phyloP scores from a whole-genome alignment of 1,140 invertebrate species.

The Glomeris maerens region DNA sequence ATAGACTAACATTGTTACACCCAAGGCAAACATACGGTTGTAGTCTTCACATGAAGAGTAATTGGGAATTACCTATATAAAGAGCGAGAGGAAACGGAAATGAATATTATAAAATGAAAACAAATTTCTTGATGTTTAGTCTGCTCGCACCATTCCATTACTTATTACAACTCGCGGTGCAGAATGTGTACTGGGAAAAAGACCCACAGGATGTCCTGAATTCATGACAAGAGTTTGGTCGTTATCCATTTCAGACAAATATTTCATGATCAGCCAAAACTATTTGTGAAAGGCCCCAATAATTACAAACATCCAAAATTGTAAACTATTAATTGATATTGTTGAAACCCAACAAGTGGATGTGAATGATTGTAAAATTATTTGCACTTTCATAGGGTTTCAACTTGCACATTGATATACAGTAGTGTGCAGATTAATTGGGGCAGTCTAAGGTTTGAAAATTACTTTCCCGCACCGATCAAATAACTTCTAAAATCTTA shows the following conservation, averaged over 20 bases:
- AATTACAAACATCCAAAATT: too few relatives aligned
- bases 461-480: too few relatives aligned
- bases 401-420: too few relatives aligned
- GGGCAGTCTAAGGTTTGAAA: too few relatives aligned
- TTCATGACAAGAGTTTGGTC: slow-evolving; percentile 49
- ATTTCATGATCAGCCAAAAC: slow-evolving; percentile 48
- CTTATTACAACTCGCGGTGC: slow-evolving; percentile 49
- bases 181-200: slow-evolving; percentile 40
- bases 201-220: slow-evolving; percentile 49
- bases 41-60: slow-evolving; percentile 42
- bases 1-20: slow-evolving; percentile 46
- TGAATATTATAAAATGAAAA: background rate
- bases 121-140: slow-evolving; percentile 1
- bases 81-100: background rate
- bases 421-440: too few relatives aligned
- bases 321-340: too few relatives aligned
- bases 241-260: slow-evolving; percentile 42
- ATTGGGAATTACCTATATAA: slow-evolving; percentile 44
- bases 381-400: background rate
- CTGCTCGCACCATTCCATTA: slow-evolving; percentile 45
- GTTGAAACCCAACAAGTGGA: background rate
- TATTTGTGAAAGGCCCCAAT: too few relatives aligned
- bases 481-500: too few relatives aligned
- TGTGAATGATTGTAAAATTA: background rate
- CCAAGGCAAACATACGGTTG: slow-evolving; percentile 45